A percentile compares a stretch with the other conserved stretches of the same genome.
Evolutionary conservation across 2,797 vertebrate genomes (phyloP).

Genomic region (Poecilia picta): DNA sequence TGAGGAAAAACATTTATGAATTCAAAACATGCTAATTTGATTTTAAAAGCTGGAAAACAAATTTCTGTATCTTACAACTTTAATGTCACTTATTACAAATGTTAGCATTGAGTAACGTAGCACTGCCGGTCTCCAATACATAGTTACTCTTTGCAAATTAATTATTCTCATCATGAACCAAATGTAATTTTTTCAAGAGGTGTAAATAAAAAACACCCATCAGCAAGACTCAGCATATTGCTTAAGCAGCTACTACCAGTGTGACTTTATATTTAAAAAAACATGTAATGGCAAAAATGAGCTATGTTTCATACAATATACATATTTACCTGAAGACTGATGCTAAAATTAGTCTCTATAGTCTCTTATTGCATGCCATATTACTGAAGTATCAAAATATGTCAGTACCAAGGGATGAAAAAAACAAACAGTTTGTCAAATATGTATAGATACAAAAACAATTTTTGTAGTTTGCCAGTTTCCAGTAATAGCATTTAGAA

Average conservation of each 20-base stretch:
- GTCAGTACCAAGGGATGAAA: too few species aligned
- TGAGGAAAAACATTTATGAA: neutral
- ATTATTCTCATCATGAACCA: neutral
- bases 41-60: neutral
- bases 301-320: too few species aligned
- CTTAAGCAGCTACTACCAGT: neutral
- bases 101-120: neutral
- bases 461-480: too few species aligned
- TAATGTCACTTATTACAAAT: neutral
- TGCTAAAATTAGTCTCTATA: too few species aligned
- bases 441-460: neutral
- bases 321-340: too few species aligned
- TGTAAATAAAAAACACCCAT: neutral
- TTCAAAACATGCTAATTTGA: neutral
- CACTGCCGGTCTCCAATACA: neutral
- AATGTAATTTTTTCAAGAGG: neutral
- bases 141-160: neutral
- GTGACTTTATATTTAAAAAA: neutral
- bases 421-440: too few species aligned
- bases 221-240: neutral
- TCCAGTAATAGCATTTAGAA: neutral
- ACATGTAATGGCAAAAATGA: neutral
- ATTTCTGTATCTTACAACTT: neutral
- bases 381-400: too few species aligned
- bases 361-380: too few species aligned